Evolutionary conservation across 2,797 vertebrate genomes (phyloP).

Genomic region (Mus minutoides): DNA sequence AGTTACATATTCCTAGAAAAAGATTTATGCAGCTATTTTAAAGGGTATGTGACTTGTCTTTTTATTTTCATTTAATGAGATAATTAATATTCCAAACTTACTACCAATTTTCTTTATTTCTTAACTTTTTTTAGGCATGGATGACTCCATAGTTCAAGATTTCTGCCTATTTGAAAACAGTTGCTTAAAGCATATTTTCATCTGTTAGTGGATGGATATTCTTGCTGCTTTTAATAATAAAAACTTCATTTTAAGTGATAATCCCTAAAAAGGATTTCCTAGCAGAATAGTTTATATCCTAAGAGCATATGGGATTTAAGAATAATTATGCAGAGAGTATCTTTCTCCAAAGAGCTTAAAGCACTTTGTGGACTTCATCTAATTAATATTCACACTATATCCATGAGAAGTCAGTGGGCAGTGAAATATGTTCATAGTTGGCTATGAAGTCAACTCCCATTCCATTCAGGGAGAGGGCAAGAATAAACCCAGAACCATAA

Average conservation of each 20-base stretch:
- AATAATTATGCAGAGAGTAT: slow-evolving; percentile 80
- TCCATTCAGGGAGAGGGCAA: slow-evolving; percentile 6
- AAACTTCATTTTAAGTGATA: slow-evolving; percentile 80
- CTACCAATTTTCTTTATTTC: slow-evolving; percentile 56
- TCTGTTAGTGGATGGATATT: slow-evolving; percentile 63
- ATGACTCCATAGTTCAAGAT: slow-evolving; percentile 49
- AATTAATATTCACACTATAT: slow-evolving; percentile 73
- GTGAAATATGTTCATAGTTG: not conserved
- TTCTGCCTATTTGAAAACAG: slow-evolving; percentile 62
- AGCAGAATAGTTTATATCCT: slow-evolving; percentile 78
- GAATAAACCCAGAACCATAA: not conserved
- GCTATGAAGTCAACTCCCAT: slow-evolving; percentile 26
- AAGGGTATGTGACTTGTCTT: not conserved
- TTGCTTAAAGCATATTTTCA: slow-evolving; percentile 62
- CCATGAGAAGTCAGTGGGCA: slow-evolving; percentile 58
- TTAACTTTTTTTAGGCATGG: slow-evolving; percentile 62
- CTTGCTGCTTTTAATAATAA: slow-evolving; percentile 75
- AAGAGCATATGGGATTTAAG: slow-evolving; percentile 80
- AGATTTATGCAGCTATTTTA: slow-evolving; percentile 3
- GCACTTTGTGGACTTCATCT: slow-evolving; percentile 76
- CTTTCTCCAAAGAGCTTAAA: slow-evolving; percentile 78
- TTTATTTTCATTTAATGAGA: slow-evolving; percentile 19
- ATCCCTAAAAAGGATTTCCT: slow-evolving; percentile 81
- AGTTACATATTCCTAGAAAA: slow-evolving; percentile 46
- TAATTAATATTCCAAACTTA: slow-evolving; percentile 62